Evolutionary conservation across 2,797 vertebrate genomes (phyloP).

Genomic region (Heteromormyrus szaboi): DNA sequence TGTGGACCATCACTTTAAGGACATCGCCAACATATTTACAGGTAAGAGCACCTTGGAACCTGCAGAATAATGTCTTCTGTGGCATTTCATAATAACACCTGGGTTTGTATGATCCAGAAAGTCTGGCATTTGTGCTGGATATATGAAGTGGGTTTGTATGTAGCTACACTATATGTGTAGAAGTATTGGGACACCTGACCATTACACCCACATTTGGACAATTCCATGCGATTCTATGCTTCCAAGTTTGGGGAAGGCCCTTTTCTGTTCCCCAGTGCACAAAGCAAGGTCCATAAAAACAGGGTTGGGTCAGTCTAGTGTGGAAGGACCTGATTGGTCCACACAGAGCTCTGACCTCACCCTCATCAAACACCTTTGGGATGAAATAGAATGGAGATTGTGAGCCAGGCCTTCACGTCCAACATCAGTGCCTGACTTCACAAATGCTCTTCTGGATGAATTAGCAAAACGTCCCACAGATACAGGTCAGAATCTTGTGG

Average conservation of each 20-base stretch:
- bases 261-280: background rate
- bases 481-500: background rate
- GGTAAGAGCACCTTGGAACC: conserved; percentile 54
- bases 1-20: conserved; percentile 71
- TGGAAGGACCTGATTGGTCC: background rate
- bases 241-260: background rate
- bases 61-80: background rate
- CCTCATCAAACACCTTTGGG: background rate
- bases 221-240: background rate
- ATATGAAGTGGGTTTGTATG: background rate
- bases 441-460: background rate
- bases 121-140: background rate
- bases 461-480: background rate
- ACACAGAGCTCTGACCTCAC: background rate
- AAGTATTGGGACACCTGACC: background rate
- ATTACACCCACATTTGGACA: background rate
- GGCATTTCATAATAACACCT: background rate
- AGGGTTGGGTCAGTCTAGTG: background rate
- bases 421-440: background rate
- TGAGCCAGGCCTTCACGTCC: background rate
- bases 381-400: background rate
- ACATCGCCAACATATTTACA: conserved; percentile 68
- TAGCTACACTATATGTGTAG: background rate
- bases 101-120: background rate
- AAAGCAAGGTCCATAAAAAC: background rate